A percentile compares a stretch with the other conserved stretches of the same genome.
Evolutionary conservation across 2,113 vertebrate species (phyloP).

Genomic region (Neodon shergylaensis): DNA sequence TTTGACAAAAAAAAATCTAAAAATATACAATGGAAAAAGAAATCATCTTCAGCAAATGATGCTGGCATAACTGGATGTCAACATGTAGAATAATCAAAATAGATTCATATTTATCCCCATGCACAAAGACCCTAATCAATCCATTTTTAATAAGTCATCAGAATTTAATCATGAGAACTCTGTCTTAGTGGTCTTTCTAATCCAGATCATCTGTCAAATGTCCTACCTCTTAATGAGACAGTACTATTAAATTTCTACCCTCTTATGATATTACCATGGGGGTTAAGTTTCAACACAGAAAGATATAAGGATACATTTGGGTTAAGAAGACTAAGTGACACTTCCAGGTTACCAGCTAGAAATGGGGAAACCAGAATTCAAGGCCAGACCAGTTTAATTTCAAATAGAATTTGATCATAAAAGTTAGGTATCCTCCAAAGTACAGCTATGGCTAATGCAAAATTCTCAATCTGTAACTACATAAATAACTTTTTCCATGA

Average conservation of each 20-base stretch:
- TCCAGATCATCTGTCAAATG: background rate
- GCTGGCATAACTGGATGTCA: too few relatives aligned
- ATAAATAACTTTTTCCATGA: background rate
- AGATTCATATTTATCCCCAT: too few relatives aligned
- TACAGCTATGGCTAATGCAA: background rate
- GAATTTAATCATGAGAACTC: background rate
- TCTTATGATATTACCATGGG: background rate
- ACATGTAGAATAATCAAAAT: too few relatives aligned
- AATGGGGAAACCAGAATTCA: background rate
- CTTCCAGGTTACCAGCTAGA: background rate
- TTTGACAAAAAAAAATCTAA: too few relatives aligned
- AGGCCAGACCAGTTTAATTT: background rate
- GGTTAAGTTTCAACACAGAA: background rate
- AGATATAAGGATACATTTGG: background rate
- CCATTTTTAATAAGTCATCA: background rate
- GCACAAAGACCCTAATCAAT: background rate
- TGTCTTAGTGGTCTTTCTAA: background rate
- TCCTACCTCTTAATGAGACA: background rate
- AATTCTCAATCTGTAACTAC: background rate
- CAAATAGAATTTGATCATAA: background rate
- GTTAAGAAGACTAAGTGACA: background rate
- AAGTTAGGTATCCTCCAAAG: background rate
- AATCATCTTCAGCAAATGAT: too few relatives aligned
- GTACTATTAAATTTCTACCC: background rate
- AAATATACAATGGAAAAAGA: too few relatives aligned